phyloP scores from a whole-genome alignment of 2,113 vertebrate species.

The Laticauda colubrina region DNA sequence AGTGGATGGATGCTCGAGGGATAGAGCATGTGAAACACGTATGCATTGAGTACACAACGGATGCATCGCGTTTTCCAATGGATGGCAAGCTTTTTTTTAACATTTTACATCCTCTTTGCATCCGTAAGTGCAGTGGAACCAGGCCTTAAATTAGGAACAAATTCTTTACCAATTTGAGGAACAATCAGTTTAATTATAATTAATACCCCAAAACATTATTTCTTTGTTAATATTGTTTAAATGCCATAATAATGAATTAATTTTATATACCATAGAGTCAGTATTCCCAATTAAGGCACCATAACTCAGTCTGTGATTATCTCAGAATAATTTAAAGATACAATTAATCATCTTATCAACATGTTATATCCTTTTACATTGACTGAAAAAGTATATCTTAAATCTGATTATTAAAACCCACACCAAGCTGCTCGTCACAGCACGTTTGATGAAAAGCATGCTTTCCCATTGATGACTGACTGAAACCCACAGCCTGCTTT shows the following conservation, averaged over 20 bases:
- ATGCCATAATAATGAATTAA: neutral
- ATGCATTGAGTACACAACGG: no score
- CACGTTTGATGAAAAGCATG: neutral
- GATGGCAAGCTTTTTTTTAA: no score
- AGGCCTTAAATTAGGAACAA: neutral
- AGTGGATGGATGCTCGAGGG: no score
- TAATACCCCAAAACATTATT: neutral
- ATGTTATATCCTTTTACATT: neutral
- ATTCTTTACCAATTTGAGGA: neutral
- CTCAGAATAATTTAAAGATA: neutral
- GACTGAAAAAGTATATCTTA: neutral
- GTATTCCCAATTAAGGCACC: neutral
- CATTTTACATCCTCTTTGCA: no score
- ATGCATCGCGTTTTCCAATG: no score
- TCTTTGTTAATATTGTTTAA: neutral
- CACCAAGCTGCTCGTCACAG: neutral
- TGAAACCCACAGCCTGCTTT: neutral
- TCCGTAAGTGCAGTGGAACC: no score
- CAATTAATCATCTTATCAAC: neutral
- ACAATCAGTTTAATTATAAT: neutral
- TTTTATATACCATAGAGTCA: neutral
- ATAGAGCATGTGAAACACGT: no score
- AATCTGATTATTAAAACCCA: neutral
- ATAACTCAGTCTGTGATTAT: neutral
- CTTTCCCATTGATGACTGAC: neutral